These are phyloP conservation scores for Esox niger DNA, from an alignment of 2,113 vertebrate genomes.

Conservation along the genomic window DNA sequence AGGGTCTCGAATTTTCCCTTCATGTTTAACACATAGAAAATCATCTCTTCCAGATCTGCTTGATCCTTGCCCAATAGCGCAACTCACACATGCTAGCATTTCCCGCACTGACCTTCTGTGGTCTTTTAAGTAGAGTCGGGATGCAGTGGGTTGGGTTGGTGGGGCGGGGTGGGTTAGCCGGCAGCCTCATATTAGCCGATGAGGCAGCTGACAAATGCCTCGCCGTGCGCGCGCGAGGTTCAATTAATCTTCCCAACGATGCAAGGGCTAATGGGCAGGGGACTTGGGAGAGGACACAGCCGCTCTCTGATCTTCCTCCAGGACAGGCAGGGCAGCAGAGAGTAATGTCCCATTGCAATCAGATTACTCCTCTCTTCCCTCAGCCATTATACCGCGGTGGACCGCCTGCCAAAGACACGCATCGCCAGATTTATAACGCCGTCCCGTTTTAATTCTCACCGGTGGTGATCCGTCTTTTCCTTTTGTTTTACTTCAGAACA, in stretches of 20 bases:
- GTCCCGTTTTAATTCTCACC: conserved; percentile 45
- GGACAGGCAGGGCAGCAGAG: conserved; percentile 27
- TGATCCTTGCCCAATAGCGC: neutral
- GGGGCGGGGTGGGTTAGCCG: conserved; percentile 23
- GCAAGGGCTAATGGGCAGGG: conserved; percentile 57
- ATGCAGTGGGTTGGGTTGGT: no score
- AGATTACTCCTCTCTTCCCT: conserved; percentile 28
- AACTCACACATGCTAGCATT: neutral
- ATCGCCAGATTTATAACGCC: conserved; percentile 38
- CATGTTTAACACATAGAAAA: neutral
- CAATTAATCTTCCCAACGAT: conserved; percentile 65
- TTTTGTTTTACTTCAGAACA: conserved; percentile 30
- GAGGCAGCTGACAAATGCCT: conserved; percentile 61
- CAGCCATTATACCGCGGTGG: conserved; percentile 38
- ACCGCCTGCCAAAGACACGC: conserved; percentile 25
- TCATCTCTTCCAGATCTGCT: neutral
- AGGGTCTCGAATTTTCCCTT: neutral
- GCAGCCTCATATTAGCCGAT: conserved; percentile 51
- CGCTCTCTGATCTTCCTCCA: neutral
- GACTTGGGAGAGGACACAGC: conserved; percentile 54
- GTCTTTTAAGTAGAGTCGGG: conserved; percentile 40
- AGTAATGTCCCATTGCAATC: conserved; percentile 58
- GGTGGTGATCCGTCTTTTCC: conserved; percentile 43
- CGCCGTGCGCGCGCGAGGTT: conserved; percentile 46
- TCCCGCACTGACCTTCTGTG: conserved; percentile 43